Conservation (phyloP, 2,888 invertebrate species). For the Troglohyphantes excavatus region DNA sequence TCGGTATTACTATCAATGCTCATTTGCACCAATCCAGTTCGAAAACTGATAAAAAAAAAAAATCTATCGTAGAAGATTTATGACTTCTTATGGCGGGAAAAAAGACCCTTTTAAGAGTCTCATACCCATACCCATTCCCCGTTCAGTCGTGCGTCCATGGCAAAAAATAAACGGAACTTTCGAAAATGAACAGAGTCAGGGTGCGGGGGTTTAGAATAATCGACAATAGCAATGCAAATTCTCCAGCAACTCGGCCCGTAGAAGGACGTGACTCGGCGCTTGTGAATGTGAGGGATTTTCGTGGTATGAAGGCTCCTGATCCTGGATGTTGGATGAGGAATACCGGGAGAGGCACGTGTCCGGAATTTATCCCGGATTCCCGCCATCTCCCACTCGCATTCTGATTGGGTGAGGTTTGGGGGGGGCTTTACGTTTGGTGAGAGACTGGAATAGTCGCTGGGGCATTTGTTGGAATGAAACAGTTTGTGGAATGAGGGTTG, state of each 20-base stretch:
- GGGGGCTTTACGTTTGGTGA: too few relatives aligned
- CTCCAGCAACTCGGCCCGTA: not conserved
- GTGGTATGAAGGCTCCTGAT: slow-evolving; percentile 39
- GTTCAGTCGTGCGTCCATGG: slow-evolving; percentile 1
- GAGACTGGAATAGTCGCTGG: not conserved
- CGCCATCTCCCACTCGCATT: not conserved
- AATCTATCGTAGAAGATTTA: too few relatives aligned
- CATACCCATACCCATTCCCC: too few relatives aligned
- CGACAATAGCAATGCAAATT: slow-evolving; percentile 24
- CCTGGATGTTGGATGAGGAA: slow-evolving; percentile 51
- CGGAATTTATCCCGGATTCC: slow-evolving; percentile 24
- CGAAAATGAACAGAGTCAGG: not conserved
- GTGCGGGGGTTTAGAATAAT: not conserved
- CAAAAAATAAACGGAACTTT: not conserved
- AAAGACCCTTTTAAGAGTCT: too few relatives aligned
- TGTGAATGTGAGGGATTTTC: slow-evolving; percentile 15
- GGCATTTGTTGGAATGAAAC: not conserved
- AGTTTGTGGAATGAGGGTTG: not conserved
- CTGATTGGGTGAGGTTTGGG: not conserved
- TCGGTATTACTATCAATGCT: too few relatives aligned
- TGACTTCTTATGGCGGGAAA: too few relatives aligned
- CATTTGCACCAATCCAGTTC: too few relatives aligned
- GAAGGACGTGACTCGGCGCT: slow-evolving; percentile 24
- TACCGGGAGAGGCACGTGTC: slow-evolving; percentile 42
- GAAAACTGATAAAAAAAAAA: too few relatives aligned